phyloP scores from a whole-genome alignment of 2,113 vertebrate genomes.

The Hippocampus zosterae region DNA sequence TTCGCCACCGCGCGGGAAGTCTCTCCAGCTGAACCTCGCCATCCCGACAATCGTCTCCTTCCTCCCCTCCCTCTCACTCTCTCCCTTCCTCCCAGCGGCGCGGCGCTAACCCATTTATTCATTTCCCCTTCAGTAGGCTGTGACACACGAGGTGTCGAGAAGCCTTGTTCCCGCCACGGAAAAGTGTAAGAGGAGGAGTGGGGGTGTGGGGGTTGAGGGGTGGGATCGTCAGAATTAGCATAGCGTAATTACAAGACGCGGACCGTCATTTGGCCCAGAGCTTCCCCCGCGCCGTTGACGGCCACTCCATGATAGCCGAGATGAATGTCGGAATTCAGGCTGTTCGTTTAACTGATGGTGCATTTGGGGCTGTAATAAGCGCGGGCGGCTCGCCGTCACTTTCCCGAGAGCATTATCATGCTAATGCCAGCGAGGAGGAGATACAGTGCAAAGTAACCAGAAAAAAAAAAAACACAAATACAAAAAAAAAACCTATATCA shows the following conservation, averaged over 20 bases:
- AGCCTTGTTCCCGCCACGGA: constrained; percentile 27
- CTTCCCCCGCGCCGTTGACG: constrained; percentile 52
- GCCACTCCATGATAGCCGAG: constrained; percentile 60
- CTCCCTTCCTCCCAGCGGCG: background rate
- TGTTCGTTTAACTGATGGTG: constrained; percentile 70
- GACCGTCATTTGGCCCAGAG: constrained; percentile 67
- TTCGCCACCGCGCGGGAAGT: background rate
- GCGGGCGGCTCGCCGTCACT: constrained; percentile 30
- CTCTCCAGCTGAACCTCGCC: constrained; percentile 22
- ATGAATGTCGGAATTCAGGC: constrained; percentile 69
- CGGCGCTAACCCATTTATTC: constrained; percentile 23
- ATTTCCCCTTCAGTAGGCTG: constrained; percentile 21
- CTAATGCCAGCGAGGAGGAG: constrained; percentile 55
- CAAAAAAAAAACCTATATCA: constrained; percentile 30
- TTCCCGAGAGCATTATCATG: constrained; percentile 66
- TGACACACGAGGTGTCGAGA: constrained; percentile 30
- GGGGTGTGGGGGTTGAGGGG: constrained; percentile 12
- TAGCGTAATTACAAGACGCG: constrained; percentile 68
- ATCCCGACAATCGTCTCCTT: too few relatives aligned
- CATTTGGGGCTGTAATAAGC: constrained; percentile 67
- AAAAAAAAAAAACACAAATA: constrained; percentile 6
- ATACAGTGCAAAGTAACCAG: background rate
- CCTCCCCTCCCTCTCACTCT: background rate
- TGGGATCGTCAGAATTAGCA: constrained; percentile 51
- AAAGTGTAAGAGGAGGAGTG: background rate